These are phyloP conservation scores for Megaceryle alcyon DNA, from an alignment of 2,797 vertebrate species.

Conservation along the genomic window DNA sequence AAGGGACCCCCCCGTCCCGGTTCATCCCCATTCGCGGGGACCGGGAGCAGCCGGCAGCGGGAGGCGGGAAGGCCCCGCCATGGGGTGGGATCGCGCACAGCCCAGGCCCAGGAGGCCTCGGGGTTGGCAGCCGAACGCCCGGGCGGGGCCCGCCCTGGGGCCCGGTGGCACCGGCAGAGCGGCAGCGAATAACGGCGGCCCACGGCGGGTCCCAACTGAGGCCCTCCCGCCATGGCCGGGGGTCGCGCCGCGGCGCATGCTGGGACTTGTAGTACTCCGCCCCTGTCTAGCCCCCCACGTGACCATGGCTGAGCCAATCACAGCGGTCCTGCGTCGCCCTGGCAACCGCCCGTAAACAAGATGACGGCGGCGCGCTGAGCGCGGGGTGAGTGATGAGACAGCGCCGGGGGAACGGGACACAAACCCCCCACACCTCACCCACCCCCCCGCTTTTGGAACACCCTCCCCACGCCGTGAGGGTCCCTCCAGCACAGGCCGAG, in stretches of 20 bases:
- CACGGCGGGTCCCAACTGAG: too few species aligned
- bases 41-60: not conserved
- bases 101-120: not conserved
- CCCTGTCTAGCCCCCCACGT: fast-evolving
- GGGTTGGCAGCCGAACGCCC: not conserved
- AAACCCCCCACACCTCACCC: too few species aligned
- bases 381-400: not conserved
- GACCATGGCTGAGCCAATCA: not conserved
- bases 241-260: not conserved
- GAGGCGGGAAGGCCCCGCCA: not conserved
- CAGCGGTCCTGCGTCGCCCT: fast-evolving
- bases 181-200: too few species aligned
- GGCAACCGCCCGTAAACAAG: slow-evolving; percentile 1
- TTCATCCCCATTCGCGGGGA: too few species aligned
- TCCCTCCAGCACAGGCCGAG: not conserved
- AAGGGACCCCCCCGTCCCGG: too few species aligned
- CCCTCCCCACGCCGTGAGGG: not conserved
- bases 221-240: too few species aligned
- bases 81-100: not conserved
- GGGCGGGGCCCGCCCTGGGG: too few species aligned
- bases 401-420: too few species aligned
- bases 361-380: not conserved
- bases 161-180: not conserved
- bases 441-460: not conserved
- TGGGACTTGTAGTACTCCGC: not conserved